Evolutionary conservation across 2,797 vertebrate genomes (phyloP).

Genomic region (Xenops minutus): DNA sequence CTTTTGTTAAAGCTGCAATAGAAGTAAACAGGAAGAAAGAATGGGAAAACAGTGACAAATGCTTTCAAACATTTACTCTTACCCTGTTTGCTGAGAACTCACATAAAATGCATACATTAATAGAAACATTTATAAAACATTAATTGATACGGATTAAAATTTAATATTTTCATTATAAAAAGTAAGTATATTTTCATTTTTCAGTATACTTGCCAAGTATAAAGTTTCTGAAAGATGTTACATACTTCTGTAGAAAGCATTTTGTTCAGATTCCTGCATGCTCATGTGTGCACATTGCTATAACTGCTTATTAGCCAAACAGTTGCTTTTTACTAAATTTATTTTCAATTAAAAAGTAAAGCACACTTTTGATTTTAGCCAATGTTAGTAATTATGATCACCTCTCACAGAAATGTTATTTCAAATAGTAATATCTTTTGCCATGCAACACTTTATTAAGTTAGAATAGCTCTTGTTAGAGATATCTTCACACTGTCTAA

Average conservation of each 20-base stretch:
- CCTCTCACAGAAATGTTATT: background rate
- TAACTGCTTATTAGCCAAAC: constrained; percentile 6
- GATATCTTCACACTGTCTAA: constrained; percentile 1
- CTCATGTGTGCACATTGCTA: background rate
- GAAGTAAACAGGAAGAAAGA: background rate
- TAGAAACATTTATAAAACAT: background rate
- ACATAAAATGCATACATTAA: background rate
- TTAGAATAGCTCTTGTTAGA: constrained; percentile 32
- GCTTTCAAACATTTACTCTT: background rate
- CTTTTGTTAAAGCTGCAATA: background rate
- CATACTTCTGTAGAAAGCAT: background rate
- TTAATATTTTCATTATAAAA: background rate
- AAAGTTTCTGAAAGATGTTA: background rate
- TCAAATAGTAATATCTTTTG: background rate
- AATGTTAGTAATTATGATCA: constrained; percentile 26
- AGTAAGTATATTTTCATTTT: background rate
- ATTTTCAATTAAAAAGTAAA: constrained; percentile 37
- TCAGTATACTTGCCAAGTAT: background rate
- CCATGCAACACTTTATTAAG: constrained; percentile 8
- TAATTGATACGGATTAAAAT: background rate
- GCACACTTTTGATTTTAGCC: background rate
- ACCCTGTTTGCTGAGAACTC: background rate
- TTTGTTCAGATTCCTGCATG: constrained; percentile 10
- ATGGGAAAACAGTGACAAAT: background rate
- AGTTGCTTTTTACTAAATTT: background rate